Evolutionary conservation across 2,113 vertebrate species (phyloP).

Genomic region (Lophius piscatorius): DNA sequence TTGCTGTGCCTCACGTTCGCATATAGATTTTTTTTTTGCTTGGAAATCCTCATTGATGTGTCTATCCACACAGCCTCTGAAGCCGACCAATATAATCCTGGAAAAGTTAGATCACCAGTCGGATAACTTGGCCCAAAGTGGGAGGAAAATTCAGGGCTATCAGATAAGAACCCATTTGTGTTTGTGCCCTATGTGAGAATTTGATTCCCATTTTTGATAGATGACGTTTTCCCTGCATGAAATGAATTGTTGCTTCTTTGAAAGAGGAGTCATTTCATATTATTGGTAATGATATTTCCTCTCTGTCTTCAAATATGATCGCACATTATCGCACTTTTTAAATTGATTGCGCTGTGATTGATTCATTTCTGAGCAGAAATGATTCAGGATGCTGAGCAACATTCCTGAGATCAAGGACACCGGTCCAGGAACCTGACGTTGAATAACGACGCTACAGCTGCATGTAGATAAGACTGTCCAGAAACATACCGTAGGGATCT

Average conservation of each 20-base stretch:
- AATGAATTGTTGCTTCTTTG: slow-evolving; percentile 2
- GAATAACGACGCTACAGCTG: slow-evolving; percentile 56
- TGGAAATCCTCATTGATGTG: slow-evolving; percentile 51
- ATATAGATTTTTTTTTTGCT: slow-evolving; percentile 39
- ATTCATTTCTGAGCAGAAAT: slow-evolving; percentile 37
- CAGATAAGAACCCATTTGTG: neutral
- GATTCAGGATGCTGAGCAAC: slow-evolving; percentile 38
- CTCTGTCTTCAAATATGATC: too few relatives aligned
- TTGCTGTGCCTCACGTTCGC: slow-evolving; percentile 24
- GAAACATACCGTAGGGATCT: slow-evolving; percentile 50
- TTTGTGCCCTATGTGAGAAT: slow-evolving; percentile 7
- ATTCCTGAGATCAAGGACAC: slow-evolving; percentile 18
- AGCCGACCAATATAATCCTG: slow-evolving; percentile 37
- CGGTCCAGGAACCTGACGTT: slow-evolving; percentile 50
- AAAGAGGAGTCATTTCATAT: too few relatives aligned
- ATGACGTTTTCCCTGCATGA: neutral
- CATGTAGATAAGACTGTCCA: slow-evolving; percentile 48
- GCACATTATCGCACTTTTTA: too few relatives aligned
- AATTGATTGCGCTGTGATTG: too few relatives aligned
- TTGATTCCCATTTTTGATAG: neutral
- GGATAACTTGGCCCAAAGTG: slow-evolving; percentile 16
- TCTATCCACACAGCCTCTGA: slow-evolving; percentile 25
- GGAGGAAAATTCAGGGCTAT: slow-evolving; percentile 6
- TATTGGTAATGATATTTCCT: neutral
- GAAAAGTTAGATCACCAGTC: slow-evolving; percentile 19